Conservation (phyloP, 2,888 invertebrate genomes). For the Argyra leucocephala region DNA sequence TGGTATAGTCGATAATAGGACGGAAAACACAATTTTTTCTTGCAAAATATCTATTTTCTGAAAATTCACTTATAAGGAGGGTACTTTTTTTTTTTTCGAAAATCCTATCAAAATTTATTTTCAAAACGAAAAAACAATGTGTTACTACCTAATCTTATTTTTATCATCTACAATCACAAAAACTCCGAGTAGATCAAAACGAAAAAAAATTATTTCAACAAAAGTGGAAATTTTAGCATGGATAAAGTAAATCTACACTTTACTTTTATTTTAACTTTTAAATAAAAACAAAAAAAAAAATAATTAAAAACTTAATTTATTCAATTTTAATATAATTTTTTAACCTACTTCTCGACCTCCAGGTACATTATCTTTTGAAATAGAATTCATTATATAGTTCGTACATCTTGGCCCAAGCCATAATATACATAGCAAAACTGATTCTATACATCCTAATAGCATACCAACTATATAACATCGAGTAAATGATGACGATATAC, state of each 20-base stretch:
- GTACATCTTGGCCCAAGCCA: conserved; percentile 62
- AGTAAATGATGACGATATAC: conserved; percentile 77
- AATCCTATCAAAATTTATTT: no score
- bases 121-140: not conserved
- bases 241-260: not conserved
- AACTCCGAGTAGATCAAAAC: not conserved
- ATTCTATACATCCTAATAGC: conserved; percentile 61
- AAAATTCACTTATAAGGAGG: no score
- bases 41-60: no score
- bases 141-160: not conserved
- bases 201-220: not conserved
- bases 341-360: conserved; percentile 37
- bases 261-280: not conserved
- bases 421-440: conserved; percentile 52
- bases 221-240: not conserved
- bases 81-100: no score
- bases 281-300: no score
- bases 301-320: no score
- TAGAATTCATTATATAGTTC: conserved; percentile 27
- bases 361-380: conserved; percentile 33
- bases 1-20: no score
- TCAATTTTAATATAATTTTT: conserved; percentile 46
- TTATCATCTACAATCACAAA: not conserved
- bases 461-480: conserved; percentile 73
- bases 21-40: no score